Percentiles rank a stretch among this genome's conserved stretches.
phyloP scores from a whole-genome alignment of 2,113 vertebrate species.

The Panurus biarmicus region DNA sequence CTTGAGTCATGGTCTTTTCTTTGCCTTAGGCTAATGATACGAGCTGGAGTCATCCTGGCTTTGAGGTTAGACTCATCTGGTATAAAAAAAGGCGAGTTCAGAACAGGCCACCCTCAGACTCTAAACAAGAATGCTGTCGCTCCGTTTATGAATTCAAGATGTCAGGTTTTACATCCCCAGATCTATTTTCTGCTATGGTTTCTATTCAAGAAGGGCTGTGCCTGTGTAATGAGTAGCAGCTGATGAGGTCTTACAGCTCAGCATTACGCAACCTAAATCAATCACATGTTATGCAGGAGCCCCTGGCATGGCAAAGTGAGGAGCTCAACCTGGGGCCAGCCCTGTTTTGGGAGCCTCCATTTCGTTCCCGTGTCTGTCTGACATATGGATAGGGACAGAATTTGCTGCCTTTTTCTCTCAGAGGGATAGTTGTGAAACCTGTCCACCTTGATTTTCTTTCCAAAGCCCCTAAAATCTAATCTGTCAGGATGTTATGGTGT shows the following conservation, averaged over 20 bases:
- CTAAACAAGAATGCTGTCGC: constrained; percentile 54
- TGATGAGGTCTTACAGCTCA: constrained; percentile 38
- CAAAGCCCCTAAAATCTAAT: neutral
- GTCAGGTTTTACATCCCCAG: constrained; percentile 48
- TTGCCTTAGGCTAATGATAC: constrained; percentile 25
- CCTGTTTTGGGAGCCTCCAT: neutral
- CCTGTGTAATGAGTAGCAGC: constrained; percentile 58
- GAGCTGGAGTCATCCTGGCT: constrained; percentile 48
- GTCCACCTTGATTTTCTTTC: neutral
- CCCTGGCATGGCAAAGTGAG: neutral
- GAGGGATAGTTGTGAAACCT: neutral
- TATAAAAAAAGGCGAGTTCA: constrained; percentile 21
- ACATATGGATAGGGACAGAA: neutral
- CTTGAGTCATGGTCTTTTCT: neutral
- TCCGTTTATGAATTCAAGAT: constrained; percentile 59
- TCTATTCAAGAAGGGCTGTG: constrained; percentile 41
- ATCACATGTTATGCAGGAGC: neutral
- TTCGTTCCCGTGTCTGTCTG: fast-evolving
- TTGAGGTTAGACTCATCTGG: constrained; percentile 56
- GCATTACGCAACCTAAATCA: constrained; percentile 2
- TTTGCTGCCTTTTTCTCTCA: neutral
- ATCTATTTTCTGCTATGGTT: constrained; percentile 59
- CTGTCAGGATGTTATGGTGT: neutral
- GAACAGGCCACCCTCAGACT: constrained; percentile 63
- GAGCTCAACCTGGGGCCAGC: neutral